Evolutionary conservation across 1,140 invertebrate species (phyloP), one percentile per base, ranked within the genome.

Genomic region (Zaprionus ornatus): DNA sequence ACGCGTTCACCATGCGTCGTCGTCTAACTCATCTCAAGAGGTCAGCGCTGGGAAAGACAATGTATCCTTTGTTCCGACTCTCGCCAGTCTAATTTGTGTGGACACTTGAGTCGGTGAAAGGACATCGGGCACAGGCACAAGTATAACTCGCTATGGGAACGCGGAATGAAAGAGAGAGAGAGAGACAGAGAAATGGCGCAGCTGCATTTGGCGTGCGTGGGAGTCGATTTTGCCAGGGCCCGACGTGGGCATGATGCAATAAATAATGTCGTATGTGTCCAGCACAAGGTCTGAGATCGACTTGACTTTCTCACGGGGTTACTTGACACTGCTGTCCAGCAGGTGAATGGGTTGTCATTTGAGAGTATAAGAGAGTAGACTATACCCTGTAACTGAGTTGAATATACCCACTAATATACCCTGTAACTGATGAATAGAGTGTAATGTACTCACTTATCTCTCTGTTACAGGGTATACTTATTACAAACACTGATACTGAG

Each of bases 151-250:
- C 37, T 40, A 40, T 40, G 37, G 15, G 55, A 61, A 74, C 40
- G 64, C 74, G 64, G 32, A 15, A 25, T 50, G 10, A 19, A 9
- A 21, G n/a, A 35, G n/a, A 35, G 4, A n/a, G 25, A 27, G 52
- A 70, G 50, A 66, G 66, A 70, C 66, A 62, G 40, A 12, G 23
- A 23, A 40, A 54, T 15, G 15, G 10, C 4, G 61, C 85, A 88
- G 85, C 83, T 88, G 85, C 81, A 79, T 60, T 88, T 81, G 74
- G 85, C 80, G 61, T 74, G 84, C 84, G 85, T 88, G 84, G 85
- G 84, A 88, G 84, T 88, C 71, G 78, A 25, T 80, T 88, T 78
- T 67, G 70, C 60, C 55, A 64, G 74, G 77, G 63, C 70, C 50
- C 55, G 60, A 45, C 74, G 52, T 81, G 71, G 71, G 70, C 69